These are phyloP conservation scores for Nasonia oneida DNA, from an alignment of 2,888 invertebrate species.

Conservation along the genomic window DNA sequence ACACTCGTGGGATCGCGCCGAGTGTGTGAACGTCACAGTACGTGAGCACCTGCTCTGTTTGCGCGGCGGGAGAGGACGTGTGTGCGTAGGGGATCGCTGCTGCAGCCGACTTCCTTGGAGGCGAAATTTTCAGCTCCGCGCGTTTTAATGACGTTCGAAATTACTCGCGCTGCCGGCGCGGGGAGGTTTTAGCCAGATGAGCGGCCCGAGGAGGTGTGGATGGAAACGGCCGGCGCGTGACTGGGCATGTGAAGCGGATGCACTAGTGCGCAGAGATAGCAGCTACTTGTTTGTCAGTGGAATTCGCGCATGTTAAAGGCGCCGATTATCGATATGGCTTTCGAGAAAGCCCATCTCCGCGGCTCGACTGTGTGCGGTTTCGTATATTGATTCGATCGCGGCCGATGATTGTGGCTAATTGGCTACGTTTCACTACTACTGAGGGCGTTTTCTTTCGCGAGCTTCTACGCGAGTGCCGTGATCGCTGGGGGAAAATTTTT, in stretches of 20 bases:
- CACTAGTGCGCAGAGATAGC: neutral
- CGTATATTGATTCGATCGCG: neutral
- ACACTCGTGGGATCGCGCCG: conserved; percentile 68
- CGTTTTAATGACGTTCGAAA: conserved; percentile 42
- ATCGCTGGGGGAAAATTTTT: no score
- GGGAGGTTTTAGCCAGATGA: neutral
- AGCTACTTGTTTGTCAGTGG: conserved; percentile 8
- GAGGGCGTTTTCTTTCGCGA: neutral
- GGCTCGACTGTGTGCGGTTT: neutral
- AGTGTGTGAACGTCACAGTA: conserved; percentile 75
- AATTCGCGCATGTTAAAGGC: neutral
- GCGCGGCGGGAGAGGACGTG: neutral
- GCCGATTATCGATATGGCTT: neutral
- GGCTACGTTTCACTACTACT: neutral
- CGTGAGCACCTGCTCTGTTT: conserved; percentile 66
- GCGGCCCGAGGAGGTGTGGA: conserved; percentile 9
- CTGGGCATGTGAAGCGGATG: conserved; percentile 27
- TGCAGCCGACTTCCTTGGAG: neutral
- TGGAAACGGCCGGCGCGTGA: conserved; percentile 34
- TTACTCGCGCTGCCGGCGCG: neutral
- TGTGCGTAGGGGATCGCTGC: neutral
- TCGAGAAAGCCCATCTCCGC: neutral
- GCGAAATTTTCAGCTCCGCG: conserved; percentile 32
- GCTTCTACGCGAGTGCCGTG: neutral
- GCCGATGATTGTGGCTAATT: neutral